These are phyloP conservation scores for Patella ulyssiponensis DNA, from an alignment of 2,888 invertebrate genomes.

Conservation along the genomic window DNA sequence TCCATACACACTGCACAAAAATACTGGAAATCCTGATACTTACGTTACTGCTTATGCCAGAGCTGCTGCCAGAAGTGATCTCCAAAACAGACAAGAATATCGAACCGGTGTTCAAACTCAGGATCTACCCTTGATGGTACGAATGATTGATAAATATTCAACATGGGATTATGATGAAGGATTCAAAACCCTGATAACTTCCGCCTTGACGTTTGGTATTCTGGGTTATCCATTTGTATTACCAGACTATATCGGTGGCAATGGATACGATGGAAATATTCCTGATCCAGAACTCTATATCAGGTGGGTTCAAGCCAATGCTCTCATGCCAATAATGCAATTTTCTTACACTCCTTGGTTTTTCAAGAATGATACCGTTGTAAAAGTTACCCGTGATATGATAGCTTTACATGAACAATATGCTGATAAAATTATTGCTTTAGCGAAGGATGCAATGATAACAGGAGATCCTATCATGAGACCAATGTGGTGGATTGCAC, in stretches of 20 bases:
- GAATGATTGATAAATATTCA: slow-evolving; percentile 88
- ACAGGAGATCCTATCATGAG: slow-evolving; percentile 84
- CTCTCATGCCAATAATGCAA: slow-evolving; percentile 92
- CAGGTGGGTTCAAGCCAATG: slow-evolving; percentile 88
- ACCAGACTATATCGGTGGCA: slow-evolving; percentile 93
- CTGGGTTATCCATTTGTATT: slow-evolving; percentile 92
- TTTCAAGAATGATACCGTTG: slow-evolving; percentile 80
- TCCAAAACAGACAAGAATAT: slow-evolving; percentile 79
- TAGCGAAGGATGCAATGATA: slow-evolving; percentile 2
- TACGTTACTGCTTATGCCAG: slow-evolving; percentile 57
- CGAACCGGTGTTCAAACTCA: slow-evolving; percentile 74
- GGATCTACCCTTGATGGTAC: slow-evolving; percentile 80
- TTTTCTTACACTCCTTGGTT: slow-evolving; percentile 92
- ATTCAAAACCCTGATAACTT: slow-evolving; percentile 84
- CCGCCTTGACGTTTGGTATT: slow-evolving; percentile 77
- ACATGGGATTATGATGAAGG: slow-evolving; percentile 88
- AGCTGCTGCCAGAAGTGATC: slow-evolving; percentile 74
- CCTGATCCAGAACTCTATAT: slow-evolving; percentile 75
- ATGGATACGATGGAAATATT: slow-evolving; percentile 72
- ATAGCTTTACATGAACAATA: slow-evolving; percentile 45
- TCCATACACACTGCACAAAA: slow-evolving; percentile 30
- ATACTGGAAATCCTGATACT: slow-evolving; percentile 46
- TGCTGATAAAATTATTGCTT: slow-evolving; percentile 9
- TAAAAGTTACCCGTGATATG: slow-evolving; percentile 46
- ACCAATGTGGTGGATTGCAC: slow-evolving; percentile 90